Percentiles rank a stretch among this genome's conserved stretches.
Conservation (phyloP, 2,888 invertebrate species). For the Parnassius apollo region DNA sequence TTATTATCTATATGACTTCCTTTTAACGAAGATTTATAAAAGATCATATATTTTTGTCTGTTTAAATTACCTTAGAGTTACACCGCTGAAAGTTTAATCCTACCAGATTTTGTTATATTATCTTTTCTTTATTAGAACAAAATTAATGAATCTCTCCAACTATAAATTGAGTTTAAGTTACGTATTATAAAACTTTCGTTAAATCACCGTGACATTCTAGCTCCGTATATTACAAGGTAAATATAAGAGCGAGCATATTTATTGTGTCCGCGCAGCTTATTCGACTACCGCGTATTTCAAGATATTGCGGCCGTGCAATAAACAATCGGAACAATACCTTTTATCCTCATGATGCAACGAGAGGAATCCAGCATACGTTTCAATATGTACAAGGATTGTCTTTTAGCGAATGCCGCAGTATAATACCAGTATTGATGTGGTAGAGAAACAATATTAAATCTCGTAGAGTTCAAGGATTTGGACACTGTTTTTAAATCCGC, state of each 20-base stretch:
- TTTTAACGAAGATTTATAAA: no score
- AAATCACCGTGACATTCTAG: conserved; percentile 23
- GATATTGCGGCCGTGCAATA: conserved; percentile 39
- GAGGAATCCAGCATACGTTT: conserved; percentile 37
- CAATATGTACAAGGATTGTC: conserved; percentile 28
- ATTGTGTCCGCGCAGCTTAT: conserved; percentile 36
- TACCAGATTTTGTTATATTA: background rate
- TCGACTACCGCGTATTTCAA: conserved; percentile 42
- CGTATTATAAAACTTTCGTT: conserved; percentile 14
- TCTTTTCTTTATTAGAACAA: conserved; percentile 1
- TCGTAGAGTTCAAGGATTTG: background rate
- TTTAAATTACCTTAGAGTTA: no score
- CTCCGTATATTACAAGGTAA: conserved; percentile 22
- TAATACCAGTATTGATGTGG: conserved; percentile 11
- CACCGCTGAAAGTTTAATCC: no score
- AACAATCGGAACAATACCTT: conserved; percentile 45
- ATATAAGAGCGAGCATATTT: conserved; percentile 33
- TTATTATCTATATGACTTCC: no score
- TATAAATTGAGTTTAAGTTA: conserved; percentile 7
- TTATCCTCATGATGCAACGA: conserved; percentile 39
- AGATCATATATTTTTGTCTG: no score
- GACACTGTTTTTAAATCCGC: background rate
- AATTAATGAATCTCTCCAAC: conserved; percentile 2
- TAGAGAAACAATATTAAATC: conserved; percentile 16
- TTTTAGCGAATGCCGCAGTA: conserved; percentile 24